A percentile compares a stretch with the other conserved stretches of the same genome.
phyloP scores from a whole-genome alignment of 2,888 invertebrate genomes.

The Hypsopygia costalis region DNA sequence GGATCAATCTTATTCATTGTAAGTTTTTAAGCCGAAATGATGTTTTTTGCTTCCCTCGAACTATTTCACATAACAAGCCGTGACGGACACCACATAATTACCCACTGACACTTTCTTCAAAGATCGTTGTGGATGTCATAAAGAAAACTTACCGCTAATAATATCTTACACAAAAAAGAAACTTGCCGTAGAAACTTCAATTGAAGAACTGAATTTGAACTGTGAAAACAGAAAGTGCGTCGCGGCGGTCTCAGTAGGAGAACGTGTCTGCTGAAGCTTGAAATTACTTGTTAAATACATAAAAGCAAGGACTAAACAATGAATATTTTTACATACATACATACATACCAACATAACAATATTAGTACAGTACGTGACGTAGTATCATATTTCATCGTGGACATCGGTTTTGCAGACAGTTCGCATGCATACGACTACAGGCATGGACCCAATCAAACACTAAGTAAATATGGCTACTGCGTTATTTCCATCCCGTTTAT shows the following conservation, averaged over 20 bases:
- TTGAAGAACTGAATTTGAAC: slow-evolving; percentile 24
- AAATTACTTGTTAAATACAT: slow-evolving; percentile 40
- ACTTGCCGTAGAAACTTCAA: slow-evolving; percentile 6
- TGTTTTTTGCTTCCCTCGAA: too few species aligned
- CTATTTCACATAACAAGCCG: too few species aligned
- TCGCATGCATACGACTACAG: slow-evolving; percentile 1
- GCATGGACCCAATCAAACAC: slow-evolving; percentile 28
- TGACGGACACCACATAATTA: slow-evolving; percentile 1
- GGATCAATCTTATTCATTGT: too few species aligned
- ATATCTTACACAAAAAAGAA: slow-evolving; percentile 4
- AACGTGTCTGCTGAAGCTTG: slow-evolving; percentile 31
- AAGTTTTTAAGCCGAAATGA: too few species aligned
- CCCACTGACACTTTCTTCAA: slow-evolving; percentile 3
- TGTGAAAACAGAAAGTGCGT: slow-evolving; percentile 38
- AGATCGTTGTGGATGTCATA: neutral
- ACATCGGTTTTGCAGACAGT: too few species aligned
- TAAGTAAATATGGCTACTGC: slow-evolving; percentile 35
- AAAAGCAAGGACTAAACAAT: slow-evolving; percentile 22
- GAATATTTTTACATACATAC: neutral
- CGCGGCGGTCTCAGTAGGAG: slow-evolving; percentile 14
- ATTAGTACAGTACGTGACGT: too few species aligned
- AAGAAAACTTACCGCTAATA: slow-evolving; percentile 5
- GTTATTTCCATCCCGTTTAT: too few species aligned
- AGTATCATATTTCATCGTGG: too few species aligned
- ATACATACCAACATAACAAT: too few species aligned